These are phyloP conservation scores for Neodiprion virginianus DNA, from an alignment of 1,140 invertebrate genomes.

Conservation along the genomic window DNA sequence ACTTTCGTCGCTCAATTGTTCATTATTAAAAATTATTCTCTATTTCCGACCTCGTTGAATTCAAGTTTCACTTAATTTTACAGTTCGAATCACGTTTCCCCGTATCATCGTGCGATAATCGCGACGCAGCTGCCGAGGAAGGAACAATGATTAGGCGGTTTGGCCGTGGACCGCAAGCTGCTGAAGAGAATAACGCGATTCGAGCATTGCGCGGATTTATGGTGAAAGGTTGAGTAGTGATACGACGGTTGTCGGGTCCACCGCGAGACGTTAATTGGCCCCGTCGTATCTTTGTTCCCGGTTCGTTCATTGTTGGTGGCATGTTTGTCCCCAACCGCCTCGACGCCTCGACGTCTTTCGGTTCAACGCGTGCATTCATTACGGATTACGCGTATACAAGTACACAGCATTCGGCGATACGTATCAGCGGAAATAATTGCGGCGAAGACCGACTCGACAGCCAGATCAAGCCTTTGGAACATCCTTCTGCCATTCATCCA, in stretches of 20 bases:
- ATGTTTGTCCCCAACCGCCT: neutral
- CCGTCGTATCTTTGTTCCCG: neutral
- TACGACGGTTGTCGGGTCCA: neutral
- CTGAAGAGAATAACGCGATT: neutral
- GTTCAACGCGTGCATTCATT: neutral
- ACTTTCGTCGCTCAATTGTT: too few species aligned
- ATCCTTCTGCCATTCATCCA: too few species aligned
- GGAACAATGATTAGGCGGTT: neutral
- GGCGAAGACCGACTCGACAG: neutral
- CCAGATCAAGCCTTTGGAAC: neutral
- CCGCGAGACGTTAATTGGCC: slow-evolving; percentile 1
- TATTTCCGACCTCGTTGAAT: too few species aligned
- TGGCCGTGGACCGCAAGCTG: neutral
- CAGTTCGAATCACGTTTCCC: too few species aligned
- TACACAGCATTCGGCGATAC: neutral
- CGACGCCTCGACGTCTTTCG: neutral
- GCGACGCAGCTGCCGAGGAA: too few species aligned
- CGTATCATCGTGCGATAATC: too few species aligned
- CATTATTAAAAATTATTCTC: too few species aligned
- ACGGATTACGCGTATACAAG: neutral
- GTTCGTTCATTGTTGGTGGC: neutral
- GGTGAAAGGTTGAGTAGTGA: neutral
- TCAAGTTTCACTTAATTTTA: too few species aligned
- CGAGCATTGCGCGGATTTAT: neutral
- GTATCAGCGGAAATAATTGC: neutral